Base-by-base conservation (phyloP, 2,888 invertebrate species). In the Nesidiocoris tenuis region DNA sequence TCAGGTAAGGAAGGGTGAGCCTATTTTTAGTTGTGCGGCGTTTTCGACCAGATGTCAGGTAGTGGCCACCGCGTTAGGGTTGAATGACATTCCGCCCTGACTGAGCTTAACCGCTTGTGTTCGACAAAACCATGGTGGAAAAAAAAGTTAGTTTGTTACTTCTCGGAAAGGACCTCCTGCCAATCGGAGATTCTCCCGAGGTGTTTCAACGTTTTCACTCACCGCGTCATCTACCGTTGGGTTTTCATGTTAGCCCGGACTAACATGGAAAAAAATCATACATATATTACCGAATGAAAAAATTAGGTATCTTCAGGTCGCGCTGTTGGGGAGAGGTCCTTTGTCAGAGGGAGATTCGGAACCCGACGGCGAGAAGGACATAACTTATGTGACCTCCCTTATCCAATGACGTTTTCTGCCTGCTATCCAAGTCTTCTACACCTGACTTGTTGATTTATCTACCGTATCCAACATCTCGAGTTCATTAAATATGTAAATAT, bases 51-150 rank as follows among this genome's bases (percentile, higher is more conserved):
- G 70, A 70, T 70, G 70, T 70, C 70, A 70, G 70, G 70, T 70
- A 70, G 23, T 24, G 61, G 55, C 74, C 61, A 39, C 39, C 39
- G 63, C 74, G 74, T 74, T 74, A 74, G 74, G 74, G 74, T 74
- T 74, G 74, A 74, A 74, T 74, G 74, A 74, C 74, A 74, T 56
- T 56, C 74, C 63, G 39, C 55, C 12, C 19, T n/a, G 17, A 39
- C 19, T 39, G 23, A 54, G 21, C 61, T 54, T 70, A 61, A 39
- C 12, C 74, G 17, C 54, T 22, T 64, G 12, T 12, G 39, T 39
- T 39, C 3, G 12, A 39, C 39, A 7, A 7, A 39, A 39, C 39
- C 39, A 39, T 7, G n/a, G n/a, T n/a, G 39, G 12, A 39, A 39
- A 39, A 39, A 39, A 12, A 12, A 39, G 39, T 12, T 39, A 39